Conservation (phyloP, 30 jellyfish, hydroid and myxozoan genomes). For the Cassiopea xamachana region DNA sequence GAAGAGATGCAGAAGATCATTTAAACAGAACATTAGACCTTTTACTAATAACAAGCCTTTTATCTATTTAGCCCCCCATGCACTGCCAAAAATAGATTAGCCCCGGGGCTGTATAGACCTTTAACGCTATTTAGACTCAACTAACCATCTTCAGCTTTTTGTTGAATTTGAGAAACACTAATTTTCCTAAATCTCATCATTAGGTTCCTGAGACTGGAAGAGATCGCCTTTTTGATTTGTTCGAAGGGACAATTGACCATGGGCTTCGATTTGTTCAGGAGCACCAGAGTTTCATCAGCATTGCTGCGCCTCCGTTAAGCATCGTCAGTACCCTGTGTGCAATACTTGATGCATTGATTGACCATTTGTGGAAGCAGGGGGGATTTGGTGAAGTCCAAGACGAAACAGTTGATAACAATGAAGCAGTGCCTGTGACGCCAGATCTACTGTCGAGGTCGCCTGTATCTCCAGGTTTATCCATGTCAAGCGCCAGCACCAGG, state of each 20-base stretch:
- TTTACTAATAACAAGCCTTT: no score
- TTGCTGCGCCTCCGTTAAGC: slow-evolving; percentile 77
- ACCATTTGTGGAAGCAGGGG: slow-evolving; percentile 60
- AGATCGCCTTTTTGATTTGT: slow-evolving; percentile 62
- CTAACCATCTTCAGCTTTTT: no score
- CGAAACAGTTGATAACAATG: slow-evolving; percentile 20
- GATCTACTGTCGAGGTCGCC: slow-evolving; percentile 13
- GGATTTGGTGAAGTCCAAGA: slow-evolving; percentile 77
- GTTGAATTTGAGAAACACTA: not conserved
- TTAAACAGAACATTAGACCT: no score
- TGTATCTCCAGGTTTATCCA: slow-evolving; percentile 9
- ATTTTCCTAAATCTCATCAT: not conserved
- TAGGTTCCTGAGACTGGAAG: slow-evolving; percentile 84
- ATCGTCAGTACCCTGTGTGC: slow-evolving; percentile 74
- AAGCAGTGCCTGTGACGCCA: not conserved
- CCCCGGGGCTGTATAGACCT: no score
- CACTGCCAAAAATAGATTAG: no score
- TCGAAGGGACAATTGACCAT: slow-evolving; percentile 80
- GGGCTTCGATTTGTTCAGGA: slow-evolving; percentile 78
- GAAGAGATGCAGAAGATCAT: no score
- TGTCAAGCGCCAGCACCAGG: slow-evolving; percentile 12
- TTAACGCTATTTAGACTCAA: no score
- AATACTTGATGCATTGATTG: slow-evolving; percentile 70
- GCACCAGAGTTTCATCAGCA: slow-evolving; percentile 38
- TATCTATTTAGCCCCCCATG: no score